A percentile compares a stretch with the other conserved stretches of the same genome.
phyloP scores from a whole-genome alignment of 2,797 vertebrate species.

The Rachycentron canadum region DNA sequence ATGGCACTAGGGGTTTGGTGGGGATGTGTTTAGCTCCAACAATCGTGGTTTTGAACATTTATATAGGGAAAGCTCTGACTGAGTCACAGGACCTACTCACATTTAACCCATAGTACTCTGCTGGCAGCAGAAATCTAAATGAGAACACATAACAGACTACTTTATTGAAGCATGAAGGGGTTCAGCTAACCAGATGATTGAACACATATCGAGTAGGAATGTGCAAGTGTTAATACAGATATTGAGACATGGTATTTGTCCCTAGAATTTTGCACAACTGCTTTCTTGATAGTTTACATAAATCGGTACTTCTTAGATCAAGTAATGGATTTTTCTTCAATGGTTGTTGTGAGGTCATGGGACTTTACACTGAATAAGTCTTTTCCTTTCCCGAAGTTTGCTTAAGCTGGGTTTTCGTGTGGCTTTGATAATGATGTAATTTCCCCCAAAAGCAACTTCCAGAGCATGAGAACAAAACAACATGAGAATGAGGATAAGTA shows the following conservation, averaged over 20 bases:
- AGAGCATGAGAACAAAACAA: slow-evolving; percentile 40
- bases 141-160: slow-evolving; percentile 16
- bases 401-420: slow-evolving; percentile 29
- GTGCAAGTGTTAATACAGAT: slow-evolving; percentile 6
- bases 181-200: slow-evolving; percentile 19
- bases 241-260: not conserved
- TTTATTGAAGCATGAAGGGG: not conserved
- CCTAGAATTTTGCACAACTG: too few species aligned
- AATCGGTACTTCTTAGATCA: slow-evolving; percentile 11
- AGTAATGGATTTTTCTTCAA: slow-evolving; percentile 4
- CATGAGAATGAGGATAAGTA: slow-evolving; percentile 1
- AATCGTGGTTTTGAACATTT: slow-evolving; percentile 72
- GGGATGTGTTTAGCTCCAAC: slow-evolving; percentile 72
- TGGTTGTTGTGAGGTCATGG: slow-evolving; percentile 26
- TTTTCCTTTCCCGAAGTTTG: slow-evolving; percentile 13
- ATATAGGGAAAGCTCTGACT: slow-evolving; percentile 57
- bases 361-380: not conserved
- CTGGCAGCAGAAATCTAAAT: slow-evolving; percentile 15
- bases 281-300: not conserved
- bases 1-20: slow-evolving; percentile 67
- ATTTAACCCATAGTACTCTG: slow-evolving; percentile 62
- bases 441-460: slow-evolving; percentile 37
- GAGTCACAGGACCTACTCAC: slow-evolving; percentile 45
- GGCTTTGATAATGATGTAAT: slow-evolving; percentile 48
- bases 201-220: slow-evolving; percentile 3